Conservation (phyloP, 1,140 invertebrate genomes). For the Manduca sexta region DNA sequence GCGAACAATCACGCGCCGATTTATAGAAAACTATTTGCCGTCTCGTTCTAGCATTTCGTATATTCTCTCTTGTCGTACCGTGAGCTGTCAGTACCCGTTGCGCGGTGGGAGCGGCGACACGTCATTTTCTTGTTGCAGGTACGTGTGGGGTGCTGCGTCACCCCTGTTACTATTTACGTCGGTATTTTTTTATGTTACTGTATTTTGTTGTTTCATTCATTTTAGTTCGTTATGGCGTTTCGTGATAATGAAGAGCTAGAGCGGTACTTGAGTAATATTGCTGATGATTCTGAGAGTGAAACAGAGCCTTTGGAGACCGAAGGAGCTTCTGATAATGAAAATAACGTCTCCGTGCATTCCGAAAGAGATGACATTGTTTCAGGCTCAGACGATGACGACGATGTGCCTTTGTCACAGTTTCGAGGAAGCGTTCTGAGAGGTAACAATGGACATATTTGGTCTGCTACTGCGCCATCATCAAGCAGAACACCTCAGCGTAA, state of each 20-base stretch:
- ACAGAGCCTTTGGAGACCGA: neutral
- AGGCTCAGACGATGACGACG: neutral
- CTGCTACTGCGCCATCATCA: constrained; percentile 1
- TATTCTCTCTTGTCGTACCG: constrained; percentile 7
- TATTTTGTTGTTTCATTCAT: constrained; percentile 7
- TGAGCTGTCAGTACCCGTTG: neutral
- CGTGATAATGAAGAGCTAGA: constrained; percentile 8
- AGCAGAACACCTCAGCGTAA: constrained; percentile 1
- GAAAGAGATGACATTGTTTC: constrained; percentile 5
- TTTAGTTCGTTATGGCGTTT: constrained; percentile 8
- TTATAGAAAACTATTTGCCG: constrained; percentile 3
- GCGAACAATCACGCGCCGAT: constrained; percentile 1
- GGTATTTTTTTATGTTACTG: constrained; percentile 11
- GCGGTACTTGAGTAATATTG: constrained; percentile 6
- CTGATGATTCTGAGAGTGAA: neutral
- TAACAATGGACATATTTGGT: constrained; percentile 1
- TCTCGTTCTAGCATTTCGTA: constrained; percentile 2
- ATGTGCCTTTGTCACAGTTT: neutral
- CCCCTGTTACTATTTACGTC: constrained; percentile 19
- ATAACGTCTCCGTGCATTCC: constrained; percentile 6
- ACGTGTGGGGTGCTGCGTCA: constrained; percentile 12
- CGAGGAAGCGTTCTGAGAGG: neutral
- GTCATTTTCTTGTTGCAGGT: neutral
- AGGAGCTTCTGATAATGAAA: constrained; percentile 1
- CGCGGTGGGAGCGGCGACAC: constrained; percentile 2